These are phyloP conservation scores for Mionectes olivaceus DNA, from an alignment of 2,797 vertebrate species.

Conservation along the genomic window DNA sequence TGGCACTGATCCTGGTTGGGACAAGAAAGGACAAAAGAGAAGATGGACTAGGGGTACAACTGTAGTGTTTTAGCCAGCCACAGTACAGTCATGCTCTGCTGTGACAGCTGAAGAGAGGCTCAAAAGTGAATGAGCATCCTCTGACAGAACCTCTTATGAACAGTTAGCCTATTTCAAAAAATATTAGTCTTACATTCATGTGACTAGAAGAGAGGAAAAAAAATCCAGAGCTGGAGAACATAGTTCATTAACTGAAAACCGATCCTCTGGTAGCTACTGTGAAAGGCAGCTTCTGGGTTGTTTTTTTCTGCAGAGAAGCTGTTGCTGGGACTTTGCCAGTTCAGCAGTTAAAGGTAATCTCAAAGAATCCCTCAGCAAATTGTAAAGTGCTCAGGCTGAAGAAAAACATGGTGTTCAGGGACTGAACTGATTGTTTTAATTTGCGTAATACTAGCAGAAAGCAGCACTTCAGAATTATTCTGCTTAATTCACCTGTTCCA, in stretches of 20 bases:
- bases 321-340: slow-evolving; percentile 18
- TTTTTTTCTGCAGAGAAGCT: neutral
- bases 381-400: slow-evolving; percentile 2
- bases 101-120: neutral
- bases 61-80: neutral
- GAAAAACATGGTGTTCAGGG: slow-evolving; percentile 11
- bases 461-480: neutral
- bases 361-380: slow-evolving; percentile 51
- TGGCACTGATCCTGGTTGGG: neutral
- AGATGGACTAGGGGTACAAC: neutral
- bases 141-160: neutral
- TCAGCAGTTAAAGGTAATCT: slow-evolving; percentile 55
- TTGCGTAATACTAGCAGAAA: slow-evolving; percentile 29
- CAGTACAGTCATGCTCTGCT: neutral
- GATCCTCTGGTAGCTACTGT: neutral
- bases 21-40: neutral
- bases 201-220: neutral
- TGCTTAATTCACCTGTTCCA: neutral
- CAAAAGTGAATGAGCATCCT: neutral
- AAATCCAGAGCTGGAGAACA: neutral
- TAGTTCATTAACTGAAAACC: neutral
- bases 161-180: neutral
- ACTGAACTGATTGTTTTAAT: slow-evolving; percentile 46
- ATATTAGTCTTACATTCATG: neutral
- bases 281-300: neutral